Percentiles rank a stretch among this genome's conserved stretches.
Evolutionary conservation across 2,888 invertebrate species (phyloP).

Genomic region (Eremobia ochroleuca): DNA sequence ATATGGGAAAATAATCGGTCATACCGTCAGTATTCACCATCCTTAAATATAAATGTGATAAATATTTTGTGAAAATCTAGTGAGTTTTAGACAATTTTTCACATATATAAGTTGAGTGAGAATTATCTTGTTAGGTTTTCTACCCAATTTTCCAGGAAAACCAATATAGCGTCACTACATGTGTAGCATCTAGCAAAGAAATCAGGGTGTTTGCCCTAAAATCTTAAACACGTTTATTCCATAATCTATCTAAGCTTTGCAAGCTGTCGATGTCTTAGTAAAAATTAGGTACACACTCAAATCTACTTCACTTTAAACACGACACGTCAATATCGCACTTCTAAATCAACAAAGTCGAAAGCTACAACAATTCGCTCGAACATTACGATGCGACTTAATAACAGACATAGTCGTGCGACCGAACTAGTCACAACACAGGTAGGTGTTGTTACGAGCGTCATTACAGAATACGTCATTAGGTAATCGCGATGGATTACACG

Average conservation of each 20-base stretch:
- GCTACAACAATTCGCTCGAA: conserved; percentile 27
- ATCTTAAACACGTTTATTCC: neutral
- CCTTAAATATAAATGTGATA: neutral
- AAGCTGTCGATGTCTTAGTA: neutral
- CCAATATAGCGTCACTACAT: neutral
- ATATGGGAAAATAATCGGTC: conserved; percentile 9
- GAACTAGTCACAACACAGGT: conserved; percentile 53
- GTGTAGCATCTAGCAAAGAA: neutral
- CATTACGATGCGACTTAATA: conserved; percentile 31
- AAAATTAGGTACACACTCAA: neutral
- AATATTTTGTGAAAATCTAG: neutral
- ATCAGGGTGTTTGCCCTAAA: neutral
- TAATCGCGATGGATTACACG: conserved; percentile 84
- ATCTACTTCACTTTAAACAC: neutral
- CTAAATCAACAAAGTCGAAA: conserved; percentile 3
- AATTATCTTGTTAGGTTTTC: neutral
- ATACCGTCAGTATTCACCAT: neutral
- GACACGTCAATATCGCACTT: conserved; percentile 10
- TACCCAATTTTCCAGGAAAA: neutral
- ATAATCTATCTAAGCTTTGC: neutral
- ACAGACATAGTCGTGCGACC: conserved; percentile 40
- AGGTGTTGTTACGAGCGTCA: conserved; percentile 73
- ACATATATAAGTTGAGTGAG: neutral
- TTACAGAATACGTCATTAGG: conserved; percentile 81
- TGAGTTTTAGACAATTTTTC: neutral